Evolutionary conservation across 1,140 invertebrate species (phyloP), one percentile per base, ranked within the genome.

Genomic region (Pseudomyrmex pallidus): DNA sequence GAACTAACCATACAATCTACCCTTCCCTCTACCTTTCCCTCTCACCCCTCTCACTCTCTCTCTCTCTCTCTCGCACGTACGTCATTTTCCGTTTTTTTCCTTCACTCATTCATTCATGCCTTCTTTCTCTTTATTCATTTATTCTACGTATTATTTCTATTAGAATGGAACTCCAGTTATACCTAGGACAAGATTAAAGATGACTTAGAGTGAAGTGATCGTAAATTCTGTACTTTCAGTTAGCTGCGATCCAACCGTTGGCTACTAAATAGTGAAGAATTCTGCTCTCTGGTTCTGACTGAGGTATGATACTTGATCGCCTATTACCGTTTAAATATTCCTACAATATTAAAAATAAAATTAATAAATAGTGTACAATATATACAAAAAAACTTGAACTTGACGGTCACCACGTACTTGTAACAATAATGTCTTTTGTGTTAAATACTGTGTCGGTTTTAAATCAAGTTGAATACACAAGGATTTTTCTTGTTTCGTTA

Each of bases 371-470:
- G 44, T 15, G 15, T 52, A 57, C 10, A 74, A 82, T 15, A 59
- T 46, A 54, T 35, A 35, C 4, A 5, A 74, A 57, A 13, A 56
- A 12, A 35, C 52, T 54, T 74, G 20, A 57, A 72, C 20, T 82
- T 13, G 44, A 80, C 62, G 10, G 74, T 82, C n/a, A 68, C 50
- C 54, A 85, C 77, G 82, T 63, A 95, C 94, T 90, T 94, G 94
- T 54, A 95, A 87, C 72, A 95, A 90, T 82, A 95, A 84, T 13
- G 93, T 90, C 88, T 95, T 95, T 84, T 94, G 94, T 4, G 94
- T 94, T 73, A 95, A 91, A 92, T 95, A 94, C 86, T 94, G 94
- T n/a, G 93, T 93, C 72, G 94, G 94, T 74, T 95, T 94, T 61
- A 95, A 85, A 84, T 94, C 92, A 66, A 94, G 85, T 77, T 94